These are phyloP conservation scores for Anneissia japonica DNA, from an alignment of 35 echinoderm and acorn worm species.

Conservation along the genomic window DNA sequence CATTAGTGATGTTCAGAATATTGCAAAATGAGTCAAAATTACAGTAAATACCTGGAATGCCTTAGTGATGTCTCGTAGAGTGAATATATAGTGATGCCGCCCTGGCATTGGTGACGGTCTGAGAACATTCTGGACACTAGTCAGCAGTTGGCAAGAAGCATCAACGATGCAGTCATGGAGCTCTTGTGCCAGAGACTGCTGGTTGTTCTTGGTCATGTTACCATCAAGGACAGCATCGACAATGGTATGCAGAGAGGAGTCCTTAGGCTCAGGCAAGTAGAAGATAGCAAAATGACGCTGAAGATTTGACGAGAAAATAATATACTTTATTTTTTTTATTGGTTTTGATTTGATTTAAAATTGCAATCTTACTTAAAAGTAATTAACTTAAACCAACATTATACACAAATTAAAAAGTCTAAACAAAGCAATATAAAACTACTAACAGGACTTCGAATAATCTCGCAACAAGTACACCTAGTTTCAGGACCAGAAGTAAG, in stretches of 20 bases:
- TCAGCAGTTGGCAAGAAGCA: constrained; percentile 88
- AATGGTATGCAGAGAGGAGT: constrained; percentile 54
- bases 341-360: too few relatives aligned
- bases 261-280: constrained; percentile 73
- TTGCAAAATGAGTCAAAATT: neutral
- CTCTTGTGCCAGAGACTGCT: constrained; percentile 73
- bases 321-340: too few relatives aligned
- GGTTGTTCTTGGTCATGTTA: constrained; percentile 97
- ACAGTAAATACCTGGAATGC: constrained; percentile 79
- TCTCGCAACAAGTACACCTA: too few relatives aligned
- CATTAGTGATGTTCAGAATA: too few relatives aligned
- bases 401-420: too few relatives aligned
- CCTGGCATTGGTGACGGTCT: constrained; percentile 77
- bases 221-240: constrained; percentile 83
- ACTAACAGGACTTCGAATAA: too few relatives aligned
- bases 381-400: too few relatives aligned
- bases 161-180: constrained; percentile 91
- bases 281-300: constrained; percentile 90
- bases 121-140: constrained; percentile 81
- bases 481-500: too few relatives aligned
- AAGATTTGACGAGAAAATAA: too few relatives aligned
- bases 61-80: constrained; percentile 78
- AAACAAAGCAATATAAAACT: too few relatives aligned
- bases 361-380: too few relatives aligned
- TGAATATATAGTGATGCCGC: constrained; percentile 90